Evolutionary conservation across 2,113 vertebrate genomes (phyloP).

Genomic region (Cervus canadensis): DNA sequence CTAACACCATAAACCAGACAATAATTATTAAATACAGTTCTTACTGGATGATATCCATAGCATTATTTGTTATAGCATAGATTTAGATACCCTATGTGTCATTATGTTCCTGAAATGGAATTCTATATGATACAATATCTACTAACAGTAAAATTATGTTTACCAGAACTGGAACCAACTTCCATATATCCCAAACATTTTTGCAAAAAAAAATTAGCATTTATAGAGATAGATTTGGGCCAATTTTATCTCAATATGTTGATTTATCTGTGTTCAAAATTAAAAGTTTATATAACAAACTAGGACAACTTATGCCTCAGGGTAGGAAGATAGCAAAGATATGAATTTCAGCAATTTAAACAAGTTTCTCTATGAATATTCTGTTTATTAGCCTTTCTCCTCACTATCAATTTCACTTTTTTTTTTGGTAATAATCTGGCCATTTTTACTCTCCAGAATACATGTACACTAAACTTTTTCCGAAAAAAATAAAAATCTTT

Average conservation of each 20-base stretch:
- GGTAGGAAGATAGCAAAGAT: constrained; percentile 3
- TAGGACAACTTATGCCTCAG: constrained; percentile 3
- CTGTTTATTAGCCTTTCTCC: background rate
- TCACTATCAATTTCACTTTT: background rate
- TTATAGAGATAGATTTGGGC: background rate
- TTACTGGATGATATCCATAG: background rate
- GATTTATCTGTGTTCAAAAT: constrained; percentile 37
- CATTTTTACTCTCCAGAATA: background rate
- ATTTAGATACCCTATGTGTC: background rate
- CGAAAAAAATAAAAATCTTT: constrained; percentile 25
- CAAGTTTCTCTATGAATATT: background rate
- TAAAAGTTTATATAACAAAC: constrained; percentile 52
- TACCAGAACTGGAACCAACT: background rate
- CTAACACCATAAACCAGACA: background rate
- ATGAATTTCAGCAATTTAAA: background rate
- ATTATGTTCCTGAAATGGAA: background rate
- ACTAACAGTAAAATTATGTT: background rate
- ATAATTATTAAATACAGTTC: background rate
- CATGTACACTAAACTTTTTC: background rate
- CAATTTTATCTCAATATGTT: constrained; percentile 15
- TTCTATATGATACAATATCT: background rate
- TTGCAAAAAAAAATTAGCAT: constrained; percentile 28
- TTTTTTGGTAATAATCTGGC: background rate
- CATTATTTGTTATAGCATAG: background rate
- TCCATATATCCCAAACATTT: background rate